Evolutionary conservation across 2,797 vertebrate genomes (phyloP), one percentile per base, ranked within the genome.

Genomic region (Rhynchotus rufescens): DNA sequence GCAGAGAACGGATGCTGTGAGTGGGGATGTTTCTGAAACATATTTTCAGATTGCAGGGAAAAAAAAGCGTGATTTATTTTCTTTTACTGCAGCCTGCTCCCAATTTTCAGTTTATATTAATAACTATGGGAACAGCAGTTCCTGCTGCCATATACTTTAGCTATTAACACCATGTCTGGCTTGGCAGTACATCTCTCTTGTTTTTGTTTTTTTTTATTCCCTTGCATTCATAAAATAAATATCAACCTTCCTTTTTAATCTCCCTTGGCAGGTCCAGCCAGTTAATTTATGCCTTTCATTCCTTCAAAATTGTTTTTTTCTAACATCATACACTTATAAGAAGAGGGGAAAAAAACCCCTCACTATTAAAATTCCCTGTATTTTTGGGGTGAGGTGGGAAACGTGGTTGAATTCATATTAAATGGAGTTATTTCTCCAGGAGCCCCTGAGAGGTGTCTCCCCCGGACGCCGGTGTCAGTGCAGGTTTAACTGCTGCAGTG

Each of bases 401-500:
- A 49, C 44, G 60, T 92, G 28, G 78, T 81, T 91, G 45, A 73
- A 88, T 93, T 95, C 30, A 52, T 94, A 74, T 92, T 92, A 89
- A 93, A 84, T 88, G 36, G 34, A 81, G 68, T 83, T 22, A 77
- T 92, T 90, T 93, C 77, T 94, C 38, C 74, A 64, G 68, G 57
- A 93, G 59, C 80, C 84, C 40, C 92, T 96, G 88, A 87, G 83
- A 92, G 87, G 91, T 95, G 87, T 94, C 54, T 89, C 74, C 74
- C 86, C 49, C 11, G 95, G 97, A 93, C 86, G 59, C 95, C 95
- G 95, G 87, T 94, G 92, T 96, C 92, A 65, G 66, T 56, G 72
- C 93, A 92, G 91, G 95, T 96, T 96, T 96, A 97, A 97, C 95
- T 96, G 95, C 97, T 94, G 82, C 75, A 96, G 97, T 95, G 96